Evolutionary conservation across 2,888 invertebrate genomes (phyloP), one percentile per base, ranked within the genome.

Genomic region (Empis stercorea): DNA sequence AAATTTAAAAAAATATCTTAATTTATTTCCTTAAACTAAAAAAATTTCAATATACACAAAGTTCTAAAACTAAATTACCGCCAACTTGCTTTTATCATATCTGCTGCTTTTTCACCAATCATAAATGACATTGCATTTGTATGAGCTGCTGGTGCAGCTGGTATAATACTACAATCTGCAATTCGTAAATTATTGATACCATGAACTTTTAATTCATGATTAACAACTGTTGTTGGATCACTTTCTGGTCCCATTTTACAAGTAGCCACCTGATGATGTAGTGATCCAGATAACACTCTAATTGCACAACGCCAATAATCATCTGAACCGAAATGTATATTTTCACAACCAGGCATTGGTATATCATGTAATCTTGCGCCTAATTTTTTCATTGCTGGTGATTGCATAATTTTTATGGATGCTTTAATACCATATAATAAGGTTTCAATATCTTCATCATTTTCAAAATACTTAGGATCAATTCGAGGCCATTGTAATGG

Each of bases 281-380:
- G 64, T 0, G 80, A 79, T 15, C 74, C 73, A 1, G 80, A 76
- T 36, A 77, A 64, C 13, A 74, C 75, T 13, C 77, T 71, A 10
- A 79, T 65, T 3, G 79, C 77, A 60, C 85, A 85, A 53, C 77
- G 76, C 81, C 84, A 83, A 58, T 84, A 85, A 30, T 74, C 75
- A 49, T 83, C 82, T 1, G 76, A 71, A 52, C 74, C 76, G 48
- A 76, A 78, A 4, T 52, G 50, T 15, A 65, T 54, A 0, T 60
- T 52, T 23, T 68, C 67, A 59, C 82, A 82, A 2, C 71, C 72
- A 1, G 76, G 76, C 48, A 72, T 70, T 4, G 70, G 64, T 2
- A 71, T 71, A 30, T 73, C 75, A 45, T 76, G 62, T 5, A 79
- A 56, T 15, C 63, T 65, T 0, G 80, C 69, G 1, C 77, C 78